Evolutionary conservation across 2,797 vertebrate species (phyloP), one percentile per base, ranked within the genome.

Genomic region (Pangasius macronema): DNA sequence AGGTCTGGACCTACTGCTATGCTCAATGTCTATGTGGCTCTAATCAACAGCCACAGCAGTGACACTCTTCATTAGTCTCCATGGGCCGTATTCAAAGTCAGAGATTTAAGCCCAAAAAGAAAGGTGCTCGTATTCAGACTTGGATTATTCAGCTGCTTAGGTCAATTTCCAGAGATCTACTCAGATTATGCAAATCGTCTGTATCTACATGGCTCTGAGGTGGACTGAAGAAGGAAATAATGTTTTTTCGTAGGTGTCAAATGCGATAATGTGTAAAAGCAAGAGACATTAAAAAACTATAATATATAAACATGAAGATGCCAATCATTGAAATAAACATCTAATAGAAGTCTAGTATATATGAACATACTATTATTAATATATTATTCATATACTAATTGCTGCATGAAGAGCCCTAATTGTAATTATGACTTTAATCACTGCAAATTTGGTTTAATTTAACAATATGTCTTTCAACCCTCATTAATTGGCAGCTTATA

Each of bases 21-120:
- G 27, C 49, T 82, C 27, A n/a, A 82, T 49, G 30, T 20, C 80
- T 46, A 63, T 82, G 59, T 20, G 59, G 59, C 27, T 63, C 39
- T 49, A 46, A 82, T 63, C 39, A 14, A 39, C 79, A 81, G 55
- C 20, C 33, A 42, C 55, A 42, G 33, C 36, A n/a, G 14, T 27
- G 79, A 46, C 79, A 18, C n/a, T 82, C 24, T 63, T 82, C 27
- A 46, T 63, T n/a, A 63, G 39, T 10, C 59, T 82, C 59, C 80
- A 82, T 30, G 59, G 59, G 39, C 7, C 3, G 9, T 14, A 81
- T 59, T 27, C 55, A 81, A 10, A 61, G 53, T 27, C 0, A 0
- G 24, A 63, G 59, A 63, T 46, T 63, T 46, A 46, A 82, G 27
- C 27, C 59, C 36, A 46, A 46, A 82, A n/a, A 59, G 16, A 82